Evolutionary conservation across 2,797 vertebrate species (phyloP).

Genomic region (Sebastiscus tertius): DNA sequence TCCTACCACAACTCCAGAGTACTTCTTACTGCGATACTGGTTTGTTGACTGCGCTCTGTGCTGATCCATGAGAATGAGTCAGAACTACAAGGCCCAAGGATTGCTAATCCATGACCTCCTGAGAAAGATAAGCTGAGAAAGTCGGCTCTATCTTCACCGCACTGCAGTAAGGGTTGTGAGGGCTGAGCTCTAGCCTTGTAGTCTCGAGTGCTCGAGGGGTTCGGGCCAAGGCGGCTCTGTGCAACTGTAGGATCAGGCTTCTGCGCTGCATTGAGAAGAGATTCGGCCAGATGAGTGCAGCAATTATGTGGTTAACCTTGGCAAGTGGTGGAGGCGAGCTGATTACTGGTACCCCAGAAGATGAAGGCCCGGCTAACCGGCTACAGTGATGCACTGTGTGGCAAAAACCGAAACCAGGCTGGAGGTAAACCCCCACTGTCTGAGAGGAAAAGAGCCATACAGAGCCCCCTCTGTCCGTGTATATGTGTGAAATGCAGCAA

Average conservation of each 20-base stretch:
- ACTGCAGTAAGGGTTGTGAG: constrained; percentile 35
- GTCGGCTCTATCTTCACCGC: constrained; percentile 47
- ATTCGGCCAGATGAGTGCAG: constrained; percentile 61
- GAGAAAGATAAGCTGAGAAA: constrained; percentile 63
- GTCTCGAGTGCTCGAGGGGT: constrained; percentile 55
- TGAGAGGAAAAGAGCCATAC: constrained; percentile 58
- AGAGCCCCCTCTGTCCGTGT: constrained; percentile 60
- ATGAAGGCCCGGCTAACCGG: constrained; percentile 18
- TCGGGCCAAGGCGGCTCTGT: constrained; percentile 51
- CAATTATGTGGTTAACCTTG: constrained; percentile 76
- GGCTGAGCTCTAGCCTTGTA: constrained; percentile 54
- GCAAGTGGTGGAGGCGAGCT: constrained; percentile 56
- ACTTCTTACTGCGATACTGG: constrained; percentile 22
- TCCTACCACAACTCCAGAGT: constrained; percentile 57
- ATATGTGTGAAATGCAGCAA: constrained; percentile 26
- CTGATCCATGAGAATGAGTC: constrained; percentile 53
- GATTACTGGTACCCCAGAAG: constrained; percentile 59
- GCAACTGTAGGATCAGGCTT: constrained; percentile 51
- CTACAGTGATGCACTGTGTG: constrained; percentile 65
- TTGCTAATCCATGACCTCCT: constrained; percentile 76
- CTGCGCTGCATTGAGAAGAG: constrained; percentile 37
- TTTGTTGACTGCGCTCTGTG: constrained; percentile 30
- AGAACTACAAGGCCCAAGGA: constrained; percentile 57
- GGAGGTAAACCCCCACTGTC: constrained; percentile 38
- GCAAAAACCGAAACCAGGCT: constrained; percentile 48